Percentiles rank a stretch among this genome's conserved stretches.
Conservation (phyloP, 2,113 vertebrate species). For the Sebastes fasciatus region DNA sequence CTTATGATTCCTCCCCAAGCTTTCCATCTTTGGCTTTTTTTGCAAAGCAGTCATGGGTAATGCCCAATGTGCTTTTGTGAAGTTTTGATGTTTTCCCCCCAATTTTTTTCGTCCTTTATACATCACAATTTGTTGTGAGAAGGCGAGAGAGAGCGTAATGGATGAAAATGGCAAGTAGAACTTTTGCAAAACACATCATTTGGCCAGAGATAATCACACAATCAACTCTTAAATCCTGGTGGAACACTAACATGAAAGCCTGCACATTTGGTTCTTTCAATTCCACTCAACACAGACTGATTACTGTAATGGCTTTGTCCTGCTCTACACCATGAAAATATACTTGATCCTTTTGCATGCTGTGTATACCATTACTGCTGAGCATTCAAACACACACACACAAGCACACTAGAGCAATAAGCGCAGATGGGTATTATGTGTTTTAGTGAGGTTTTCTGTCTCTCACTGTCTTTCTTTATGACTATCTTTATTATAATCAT, state of each 20-base stretch:
- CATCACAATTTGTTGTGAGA: conserved; percentile 32
- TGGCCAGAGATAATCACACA: conserved; percentile 56
- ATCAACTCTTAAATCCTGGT: conserved; percentile 49
- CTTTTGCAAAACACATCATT: conserved; percentile 51
- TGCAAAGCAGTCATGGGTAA: background rate
- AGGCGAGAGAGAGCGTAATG: conserved; percentile 12
- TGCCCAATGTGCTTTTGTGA: background rate
- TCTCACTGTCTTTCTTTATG: conserved; percentile 56
- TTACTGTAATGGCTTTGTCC: conserved; percentile 68
- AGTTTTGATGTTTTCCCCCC: background rate
- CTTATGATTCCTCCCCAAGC: background rate
- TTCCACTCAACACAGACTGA: conserved; percentile 62
- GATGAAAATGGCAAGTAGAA: conserved; percentile 51
- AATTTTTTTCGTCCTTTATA: conserved; percentile 23
- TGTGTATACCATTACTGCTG: conserved; percentile 13
- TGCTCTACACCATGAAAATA: conserved; percentile 61
- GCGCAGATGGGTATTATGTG: conserved; percentile 64
- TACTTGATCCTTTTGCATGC: conserved; percentile 54
- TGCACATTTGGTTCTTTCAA: conserved; percentile 54
- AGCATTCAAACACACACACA: conserved; percentile 22
- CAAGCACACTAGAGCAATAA: conserved; percentile 17
- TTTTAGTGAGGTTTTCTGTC: conserved; percentile 35
- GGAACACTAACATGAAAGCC: conserved; percentile 36
- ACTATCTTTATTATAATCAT: conserved; percentile 51
- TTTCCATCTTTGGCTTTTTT: conserved; percentile 1